phyloP scores from a whole-genome alignment of 2,888 invertebrate species.

The Xanthia togata region DNA sequence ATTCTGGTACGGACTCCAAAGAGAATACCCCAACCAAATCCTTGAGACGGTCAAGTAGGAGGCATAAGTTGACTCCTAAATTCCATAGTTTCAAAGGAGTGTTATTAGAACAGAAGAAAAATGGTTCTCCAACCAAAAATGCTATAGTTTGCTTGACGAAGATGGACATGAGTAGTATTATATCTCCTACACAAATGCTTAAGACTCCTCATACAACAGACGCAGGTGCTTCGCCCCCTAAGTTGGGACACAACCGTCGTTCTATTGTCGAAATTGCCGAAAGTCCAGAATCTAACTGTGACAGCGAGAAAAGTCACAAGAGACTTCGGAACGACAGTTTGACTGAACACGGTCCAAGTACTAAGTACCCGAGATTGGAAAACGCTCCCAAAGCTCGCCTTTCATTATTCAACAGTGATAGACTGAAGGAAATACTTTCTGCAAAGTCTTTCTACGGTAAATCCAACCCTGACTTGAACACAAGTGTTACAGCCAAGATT shows the following conservation, averaged over 20 bases:
- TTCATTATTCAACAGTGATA: conserved; percentile 85
- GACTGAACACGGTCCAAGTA: conserved; percentile 77
- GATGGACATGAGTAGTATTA: conserved; percentile 79
- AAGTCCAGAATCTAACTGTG: conserved; percentile 83
- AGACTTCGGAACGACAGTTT: conserved; percentile 82
- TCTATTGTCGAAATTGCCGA: conserved; percentile 81
- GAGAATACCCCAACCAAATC: conserved; percentile 86
- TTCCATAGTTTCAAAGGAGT: conserved; percentile 85
- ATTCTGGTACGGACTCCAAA: conserved; percentile 86
- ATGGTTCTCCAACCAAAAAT: conserved; percentile 78
- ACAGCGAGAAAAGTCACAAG: conserved; percentile 84
- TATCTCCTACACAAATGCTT: conserved; percentile 84
- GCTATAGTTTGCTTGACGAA: conserved; percentile 82
- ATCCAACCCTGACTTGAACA: conserved; percentile 83
- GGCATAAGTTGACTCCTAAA: conserved; percentile 81
- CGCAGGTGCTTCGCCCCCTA: conserved; percentile 82
- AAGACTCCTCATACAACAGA: conserved; percentile 85
- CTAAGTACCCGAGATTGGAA: conserved; percentile 83
- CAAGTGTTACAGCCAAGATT: conserved; percentile 77
- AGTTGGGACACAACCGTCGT: conserved; percentile 81
- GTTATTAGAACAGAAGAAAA: conserved; percentile 83
- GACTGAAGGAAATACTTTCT: conserved; percentile 87
- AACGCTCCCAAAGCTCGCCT: conserved; percentile 84
- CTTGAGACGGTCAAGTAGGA: conserved; percentile 75
- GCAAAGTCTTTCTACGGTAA: conserved; percentile 91